These are phyloP conservation scores for Anolis carolinensis DNA, from an alignment of 2,113 vertebrate genomes.

Conservation along the genomic window DNA sequence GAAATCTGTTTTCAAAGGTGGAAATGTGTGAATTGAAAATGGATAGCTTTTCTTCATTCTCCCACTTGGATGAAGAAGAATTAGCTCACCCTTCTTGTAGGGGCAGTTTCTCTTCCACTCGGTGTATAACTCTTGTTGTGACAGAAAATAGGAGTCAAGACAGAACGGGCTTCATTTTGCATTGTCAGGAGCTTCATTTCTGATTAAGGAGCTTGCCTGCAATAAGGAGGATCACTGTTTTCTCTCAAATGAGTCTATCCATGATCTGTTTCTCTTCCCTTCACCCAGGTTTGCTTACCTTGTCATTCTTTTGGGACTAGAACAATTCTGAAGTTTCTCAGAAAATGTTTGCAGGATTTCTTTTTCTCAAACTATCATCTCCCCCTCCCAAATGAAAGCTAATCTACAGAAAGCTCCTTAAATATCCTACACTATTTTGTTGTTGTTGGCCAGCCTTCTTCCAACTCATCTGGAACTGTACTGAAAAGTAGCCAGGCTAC, in stretches of 20 bases:
- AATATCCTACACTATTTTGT: too few species aligned
- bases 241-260: neutral
- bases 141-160: neutral
- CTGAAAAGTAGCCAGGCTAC: too few species aligned
- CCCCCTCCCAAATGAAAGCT: too few species aligned
- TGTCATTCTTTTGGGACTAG: too few species aligned
- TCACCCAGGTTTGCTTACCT: too few species aligned
- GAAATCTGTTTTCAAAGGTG: slow-evolving; percentile 67
- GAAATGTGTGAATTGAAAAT: slow-evolving; percentile 65
- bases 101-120: neutral
- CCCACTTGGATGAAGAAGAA: slow-evolving; percentile 54
- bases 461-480: too few species aligned
- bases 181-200: neutral
- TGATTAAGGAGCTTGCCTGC: too few species aligned
- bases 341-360: too few species aligned
- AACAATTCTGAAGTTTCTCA: too few species aligned
- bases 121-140: neutral
- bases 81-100: slow-evolving; percentile 41
- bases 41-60: slow-evolving; percentile 50
- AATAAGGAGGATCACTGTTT: neutral
- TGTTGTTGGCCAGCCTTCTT: too few species aligned
- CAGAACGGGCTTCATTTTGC: neutral
- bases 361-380: too few species aligned
- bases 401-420: too few species aligned
- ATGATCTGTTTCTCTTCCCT: neutral